Evolutionary conservation across 2,113 vertebrate genomes (phyloP).

Genomic region (Vombatus ursinus): DNA sequence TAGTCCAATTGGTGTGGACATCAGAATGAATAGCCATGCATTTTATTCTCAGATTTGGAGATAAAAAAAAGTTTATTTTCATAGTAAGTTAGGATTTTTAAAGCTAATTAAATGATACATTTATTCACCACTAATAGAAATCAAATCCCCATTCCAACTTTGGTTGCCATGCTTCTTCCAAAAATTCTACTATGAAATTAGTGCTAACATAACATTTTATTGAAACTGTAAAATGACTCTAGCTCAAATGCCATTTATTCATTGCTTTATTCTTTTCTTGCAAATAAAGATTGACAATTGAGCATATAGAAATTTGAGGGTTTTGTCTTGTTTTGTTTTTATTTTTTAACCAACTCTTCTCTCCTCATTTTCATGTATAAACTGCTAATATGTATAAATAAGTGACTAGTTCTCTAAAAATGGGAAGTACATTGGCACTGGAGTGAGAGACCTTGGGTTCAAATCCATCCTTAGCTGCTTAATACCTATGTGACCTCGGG

Average conservation of each 20-base stretch:
- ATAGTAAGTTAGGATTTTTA: not conserved
- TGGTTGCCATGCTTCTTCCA: conserved; percentile 9
- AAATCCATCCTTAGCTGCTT: not conserved
- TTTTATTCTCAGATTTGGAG: not conserved
- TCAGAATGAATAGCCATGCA: not conserved
- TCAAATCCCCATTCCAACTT: not conserved
- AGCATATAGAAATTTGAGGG: too few relatives aligned
- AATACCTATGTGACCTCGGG: not conserved
- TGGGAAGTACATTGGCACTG: not conserved
- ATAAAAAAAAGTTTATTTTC: not conserved
- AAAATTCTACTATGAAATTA: not conserved
- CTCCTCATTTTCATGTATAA: too few relatives aligned
- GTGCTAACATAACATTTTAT: conserved; percentile 2
- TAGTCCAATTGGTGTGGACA: not conserved
- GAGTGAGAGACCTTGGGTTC: not conserved
- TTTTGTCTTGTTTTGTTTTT: too few relatives aligned
- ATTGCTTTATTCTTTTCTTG: not conserved
- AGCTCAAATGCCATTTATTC: not conserved
- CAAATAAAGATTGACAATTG: not conserved
- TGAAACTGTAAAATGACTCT: conserved; percentile 4
- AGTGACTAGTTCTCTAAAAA: too few relatives aligned
- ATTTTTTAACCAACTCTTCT: too few relatives aligned
- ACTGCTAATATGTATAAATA: too few relatives aligned
- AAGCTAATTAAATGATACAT: conserved; percentile 27
- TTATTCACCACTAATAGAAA: not conserved